Base-by-base conservation (phyloP, 1,140 invertebrate genomes). In the Hyphantria cunea region DNA sequence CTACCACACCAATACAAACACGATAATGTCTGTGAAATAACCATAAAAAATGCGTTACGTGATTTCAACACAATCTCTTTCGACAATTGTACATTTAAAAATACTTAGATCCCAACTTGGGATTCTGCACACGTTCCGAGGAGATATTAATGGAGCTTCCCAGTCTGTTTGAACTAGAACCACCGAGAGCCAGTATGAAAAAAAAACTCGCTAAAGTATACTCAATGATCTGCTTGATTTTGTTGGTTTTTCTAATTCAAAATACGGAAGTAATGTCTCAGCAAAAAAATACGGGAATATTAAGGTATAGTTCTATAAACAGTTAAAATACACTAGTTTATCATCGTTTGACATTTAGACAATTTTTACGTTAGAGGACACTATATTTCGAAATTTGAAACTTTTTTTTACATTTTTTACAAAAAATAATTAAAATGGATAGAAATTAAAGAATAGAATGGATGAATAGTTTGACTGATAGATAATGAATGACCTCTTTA, bases 31-130 rank as follows among this genome's bases (percentile, higher is more conserved):
- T 31, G 11, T 52, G 12, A 52, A 52, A 52, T n/a, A 44, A 51
- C 49, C 49, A 50, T 59, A 33, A 59, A 25, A 47, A 55, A 48
- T 47, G 44, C 54, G 44, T 41, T 50, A 59, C 56, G 33, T 59
- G 34, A 60, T 50, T 50, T n/a, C 48, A 15, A 41, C 32, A 60
- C 34, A 50, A 50, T 59, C 34, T 51, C 56, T 50, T 33, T 42
- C 33, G 39, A 51, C 47, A 42, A 60, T 60, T 60, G 47, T 60
- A 50, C 56, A 60, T 60, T 60, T 60, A 60, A 60, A 60, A 60
- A 60, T 60, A 60, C 56, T 60, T 51, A 53, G 59, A 61, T 61
- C 59, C 59, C 59, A 61, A 61, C 59, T 61, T 61, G 33, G 49
- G 59, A 61, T 61, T 61, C 59, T 41, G 50, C 59, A 61, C 59